Base-by-base conservation (phyloP, 2,888 invertebrate genomes). In the Drosophila prolongata region DNA sequence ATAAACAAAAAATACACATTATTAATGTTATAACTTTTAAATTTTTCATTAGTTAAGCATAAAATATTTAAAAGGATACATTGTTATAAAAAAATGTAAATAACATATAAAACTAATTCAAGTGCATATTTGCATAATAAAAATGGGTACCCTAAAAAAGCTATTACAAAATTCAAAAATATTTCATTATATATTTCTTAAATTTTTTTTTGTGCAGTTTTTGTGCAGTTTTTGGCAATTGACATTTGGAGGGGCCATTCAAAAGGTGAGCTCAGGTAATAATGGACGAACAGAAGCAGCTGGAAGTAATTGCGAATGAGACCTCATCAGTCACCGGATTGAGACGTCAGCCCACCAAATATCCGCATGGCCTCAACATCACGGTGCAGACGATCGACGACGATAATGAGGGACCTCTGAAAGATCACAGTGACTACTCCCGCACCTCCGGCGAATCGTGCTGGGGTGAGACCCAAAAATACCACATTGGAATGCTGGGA, bases 301-400 rank as follows among this genome's bases (percentile, higher is more conserved):
- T 72, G 58, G 79, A 81, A 66, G 77, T 65, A 57, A 62, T 61
- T 46, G 46, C 77, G n/a, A 72, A 64, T 64, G 78, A 78, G 53
- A 44, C 62, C 68, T 34, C 77, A 49, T 38, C 59, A 55, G 70
- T 34, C 54, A 47, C 19, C 19, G 80, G 67, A 43, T 56, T 90
- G 65, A 78, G 84, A 24, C 85, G 90, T 0, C 90, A 90, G 76
- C 79, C 90, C 55, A 90, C 90, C 35, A 90, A 88, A 69, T 90
- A 90, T 78, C 90, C 90, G 13, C 90, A 90, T 56, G 90, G 90
- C 10, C 77, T 90, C 47, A 88, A 85, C 59, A 85, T 90, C 57
- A 90, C 85, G 10, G 89, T 90, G 34, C 89, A 90, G 60, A 89
- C 90, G 1, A 55, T 85, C 42, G 84, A 73, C 1, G 79, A 78